Percentiles rank a stretch among this genome's conserved stretches.
Conservation (phyloP, 2,113 vertebrate species). For the Lasiurus cinereus region DNA sequence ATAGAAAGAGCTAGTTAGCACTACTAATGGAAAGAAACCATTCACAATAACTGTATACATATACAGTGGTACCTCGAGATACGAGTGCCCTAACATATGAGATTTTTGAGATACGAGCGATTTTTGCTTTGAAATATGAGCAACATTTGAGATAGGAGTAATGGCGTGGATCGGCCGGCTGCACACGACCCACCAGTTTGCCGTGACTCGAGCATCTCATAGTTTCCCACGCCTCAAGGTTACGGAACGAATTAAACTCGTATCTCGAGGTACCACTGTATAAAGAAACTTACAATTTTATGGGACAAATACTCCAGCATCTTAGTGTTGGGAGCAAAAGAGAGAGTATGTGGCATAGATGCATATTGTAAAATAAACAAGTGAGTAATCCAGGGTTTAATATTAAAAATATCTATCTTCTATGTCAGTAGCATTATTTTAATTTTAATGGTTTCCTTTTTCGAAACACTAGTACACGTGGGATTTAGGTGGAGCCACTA, state of each 20-base stretch:
- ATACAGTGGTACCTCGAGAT: too few species aligned
- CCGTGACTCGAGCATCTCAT: too few species aligned
- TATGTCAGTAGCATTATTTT: background rate
- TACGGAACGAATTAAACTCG: too few species aligned
- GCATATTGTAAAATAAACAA: background rate
- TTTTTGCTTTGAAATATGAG: too few species aligned
- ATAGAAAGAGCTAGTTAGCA: background rate
- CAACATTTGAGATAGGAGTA: too few species aligned
- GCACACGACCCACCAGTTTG: too few species aligned
- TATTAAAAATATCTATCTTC: conserved; percentile 30
- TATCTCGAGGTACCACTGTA: too few species aligned
- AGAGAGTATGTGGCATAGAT: background rate
- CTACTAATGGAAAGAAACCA: background rate
- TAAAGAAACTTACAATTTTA: background rate
- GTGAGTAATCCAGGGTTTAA: background rate
- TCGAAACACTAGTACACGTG: background rate
- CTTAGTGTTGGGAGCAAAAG: background rate
- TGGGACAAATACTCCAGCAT: background rate
- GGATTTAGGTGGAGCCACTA: background rate
- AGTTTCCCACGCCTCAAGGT: too few species aligned
- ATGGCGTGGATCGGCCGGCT: too few species aligned
- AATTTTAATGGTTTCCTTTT: background rate
- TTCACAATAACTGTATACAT: background rate
- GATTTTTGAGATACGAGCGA: too few species aligned
- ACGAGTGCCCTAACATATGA: too few species aligned